A percentile compares a stretch with the other conserved stretches of the same genome.
phyloP scores from a whole-genome alignment of 2,888 invertebrate species.

The Drosophila macrothrix region DNA sequence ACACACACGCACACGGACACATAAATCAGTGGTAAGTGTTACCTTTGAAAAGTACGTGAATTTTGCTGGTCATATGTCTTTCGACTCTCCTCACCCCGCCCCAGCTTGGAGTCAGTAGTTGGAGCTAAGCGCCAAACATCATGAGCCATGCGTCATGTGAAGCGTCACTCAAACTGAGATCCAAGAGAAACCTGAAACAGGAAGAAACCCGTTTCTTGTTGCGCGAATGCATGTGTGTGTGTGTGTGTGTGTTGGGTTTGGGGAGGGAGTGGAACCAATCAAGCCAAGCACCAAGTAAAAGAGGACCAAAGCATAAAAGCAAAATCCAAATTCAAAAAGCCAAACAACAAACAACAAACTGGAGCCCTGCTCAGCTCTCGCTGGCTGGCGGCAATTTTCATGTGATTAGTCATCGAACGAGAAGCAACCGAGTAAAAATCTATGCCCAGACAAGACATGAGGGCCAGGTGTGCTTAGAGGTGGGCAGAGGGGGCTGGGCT shows the following conservation, averaged over 20 bases:
- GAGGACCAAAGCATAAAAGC: constrained; percentile 63
- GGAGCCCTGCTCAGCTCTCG: constrained; percentile 37
- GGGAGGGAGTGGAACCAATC: constrained; percentile 72
- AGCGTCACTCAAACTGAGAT: constrained; percentile 57
- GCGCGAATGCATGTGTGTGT: constrained; percentile 11
- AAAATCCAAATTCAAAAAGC: constrained; percentile 49
- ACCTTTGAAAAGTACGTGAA: constrained; percentile 15
- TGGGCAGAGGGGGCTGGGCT: not conserved
- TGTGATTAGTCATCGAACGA: constrained; percentile 74
- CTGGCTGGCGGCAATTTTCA: constrained; percentile 70
- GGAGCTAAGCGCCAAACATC: constrained; percentile 54
- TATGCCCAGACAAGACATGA: constrained; percentile 17
- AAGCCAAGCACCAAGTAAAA: constrained; percentile 61
- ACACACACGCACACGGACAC: constrained; percentile 12
- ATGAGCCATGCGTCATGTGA: constrained; percentile 66
- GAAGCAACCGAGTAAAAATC: constrained; percentile 32
- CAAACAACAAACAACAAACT: constrained; percentile 48
- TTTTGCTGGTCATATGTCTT: constrained; percentile 39
- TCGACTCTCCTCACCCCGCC: not conserved
- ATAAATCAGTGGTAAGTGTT: constrained; percentile 47
- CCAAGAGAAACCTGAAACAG: constrained; percentile 66
- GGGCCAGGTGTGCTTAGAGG: not conserved
- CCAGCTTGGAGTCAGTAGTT: constrained; percentile 32
- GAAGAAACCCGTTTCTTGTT: constrained; percentile 67
- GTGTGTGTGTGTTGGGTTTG: constrained; percentile 23